A percentile compares a stretch with the other conserved stretches of the same genome.
phyloP scores from a whole-genome alignment of 2,888 invertebrate species.

The Pollenia labialis region DNA sequence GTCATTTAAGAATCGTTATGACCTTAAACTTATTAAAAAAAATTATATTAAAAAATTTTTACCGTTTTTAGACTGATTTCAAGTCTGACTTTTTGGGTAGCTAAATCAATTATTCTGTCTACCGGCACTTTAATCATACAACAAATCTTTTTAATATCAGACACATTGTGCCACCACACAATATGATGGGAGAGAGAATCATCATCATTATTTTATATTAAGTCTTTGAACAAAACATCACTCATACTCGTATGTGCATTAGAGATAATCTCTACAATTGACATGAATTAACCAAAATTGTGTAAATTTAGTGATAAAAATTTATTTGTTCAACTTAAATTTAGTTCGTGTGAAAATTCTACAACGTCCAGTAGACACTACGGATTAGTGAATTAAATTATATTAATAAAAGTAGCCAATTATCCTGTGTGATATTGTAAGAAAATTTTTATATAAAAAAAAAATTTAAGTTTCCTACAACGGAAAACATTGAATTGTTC shows the following conservation, averaged over 20 bases:
- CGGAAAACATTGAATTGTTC: conserved; percentile 28
- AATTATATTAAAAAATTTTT: too few species aligned
- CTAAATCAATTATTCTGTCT: conserved; percentile 15
- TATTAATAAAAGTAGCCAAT: neutral
- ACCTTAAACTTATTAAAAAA: too few species aligned
- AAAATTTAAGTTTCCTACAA: conserved; percentile 16
- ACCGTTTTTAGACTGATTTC: too few species aligned
- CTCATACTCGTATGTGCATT: conserved; percentile 7
- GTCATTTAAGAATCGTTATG: too few species aligned
- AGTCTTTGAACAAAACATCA: conserved; percentile 40
- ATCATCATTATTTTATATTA: conserved; percentile 32
- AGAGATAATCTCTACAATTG: conserved; percentile 66
- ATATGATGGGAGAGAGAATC: conserved; percentile 51
- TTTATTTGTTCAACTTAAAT: conserved; percentile 61
- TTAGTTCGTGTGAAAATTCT: conserved; percentile 68
- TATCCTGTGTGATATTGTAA: neutral
- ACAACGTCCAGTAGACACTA: conserved; percentile 40
- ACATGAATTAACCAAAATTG: conserved; percentile 65
- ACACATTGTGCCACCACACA: neutral
- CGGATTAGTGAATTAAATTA: conserved; percentile 36
- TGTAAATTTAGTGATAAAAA: conserved; percentile 62
- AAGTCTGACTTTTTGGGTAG: conserved; percentile 17
- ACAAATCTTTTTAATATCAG: conserved; percentile 13
- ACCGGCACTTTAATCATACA: neutral
- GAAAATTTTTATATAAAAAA: neutral